Percentiles rank a stretch among this genome's conserved stretches.
phyloP scores from a whole-genome alignment of 2,888 invertebrate genomes.

The Anticlea derivata region DNA sequence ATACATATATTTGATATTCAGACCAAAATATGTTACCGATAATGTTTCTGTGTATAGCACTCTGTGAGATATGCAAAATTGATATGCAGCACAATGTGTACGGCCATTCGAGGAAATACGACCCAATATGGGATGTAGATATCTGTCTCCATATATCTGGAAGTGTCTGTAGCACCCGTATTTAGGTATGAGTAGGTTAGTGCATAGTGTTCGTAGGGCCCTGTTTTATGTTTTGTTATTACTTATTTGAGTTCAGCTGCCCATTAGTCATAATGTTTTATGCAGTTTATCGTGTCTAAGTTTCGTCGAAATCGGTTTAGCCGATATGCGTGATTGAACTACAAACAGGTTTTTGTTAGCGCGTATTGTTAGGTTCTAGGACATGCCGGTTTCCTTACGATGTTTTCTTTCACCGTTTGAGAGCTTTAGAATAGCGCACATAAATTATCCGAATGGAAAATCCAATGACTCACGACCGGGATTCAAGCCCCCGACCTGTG shows the following conservation, averaged over 20 bases:
- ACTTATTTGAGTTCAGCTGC: conserved; percentile 11
- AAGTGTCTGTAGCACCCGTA: conserved; percentile 31
- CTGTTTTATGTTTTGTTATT: conserved; percentile 25
- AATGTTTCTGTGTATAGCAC: conserved; percentile 40
- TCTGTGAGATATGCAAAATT: conserved; percentile 41
- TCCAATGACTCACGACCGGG: too few species aligned
- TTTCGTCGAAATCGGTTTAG: too few species aligned
- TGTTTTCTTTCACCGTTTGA: too few species aligned
- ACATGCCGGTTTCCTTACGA: too few species aligned
- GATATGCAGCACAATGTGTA: conserved; percentile 40
- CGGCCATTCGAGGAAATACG: conserved; percentile 40
- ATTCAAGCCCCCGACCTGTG: too few species aligned
- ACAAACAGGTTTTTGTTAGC: too few species aligned
- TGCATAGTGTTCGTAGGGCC: conserved; percentile 24
- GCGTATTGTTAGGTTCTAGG: too few species aligned
- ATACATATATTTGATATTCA: conserved; percentile 33
- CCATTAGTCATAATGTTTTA: conserved; percentile 16
- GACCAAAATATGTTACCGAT: conserved; percentile 39
- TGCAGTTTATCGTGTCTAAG: not conserved
- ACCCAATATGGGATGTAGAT: conserved; percentile 41
- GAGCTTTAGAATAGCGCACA: too few species aligned
- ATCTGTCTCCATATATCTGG: conserved; percentile 42
- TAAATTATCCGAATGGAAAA: too few species aligned
- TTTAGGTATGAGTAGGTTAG: conserved; percentile 33
- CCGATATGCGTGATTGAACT: too few species aligned